phyloP scores from a whole-genome alignment of 2,888 invertebrate species.

The Heliconius aoede region DNA sequence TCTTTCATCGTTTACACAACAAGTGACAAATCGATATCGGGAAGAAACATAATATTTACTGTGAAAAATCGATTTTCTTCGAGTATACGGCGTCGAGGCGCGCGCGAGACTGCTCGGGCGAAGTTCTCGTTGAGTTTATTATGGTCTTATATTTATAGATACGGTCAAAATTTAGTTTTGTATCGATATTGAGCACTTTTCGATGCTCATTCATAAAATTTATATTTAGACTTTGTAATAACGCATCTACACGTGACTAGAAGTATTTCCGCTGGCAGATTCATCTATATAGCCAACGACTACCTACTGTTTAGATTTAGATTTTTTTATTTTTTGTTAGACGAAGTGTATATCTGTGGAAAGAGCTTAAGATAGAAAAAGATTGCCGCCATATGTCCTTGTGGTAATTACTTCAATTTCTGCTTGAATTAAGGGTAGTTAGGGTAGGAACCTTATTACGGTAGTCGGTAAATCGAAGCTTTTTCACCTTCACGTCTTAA shows the following conservation, averaged over 20 bases:
- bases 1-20: conserved; percentile 29
- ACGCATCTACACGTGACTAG: conserved; percentile 17
- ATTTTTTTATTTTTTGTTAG: background rate
- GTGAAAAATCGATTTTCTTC: conserved; percentile 39
- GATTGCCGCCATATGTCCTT: too few species aligned
- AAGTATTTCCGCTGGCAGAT: conserved; percentile 11
- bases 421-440: background rate
- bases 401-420: background rate
- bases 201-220: conserved; percentile 43
- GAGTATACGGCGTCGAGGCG: conserved; percentile 62
- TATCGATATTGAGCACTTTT: conserved; percentile 44
- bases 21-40: conserved; percentile 34
- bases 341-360: background rate
- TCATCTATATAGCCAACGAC: background rate
- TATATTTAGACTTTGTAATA: conserved; percentile 35
- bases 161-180: conserved; percentile 53
- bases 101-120: conserved; percentile 63
- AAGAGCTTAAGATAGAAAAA: background rate
- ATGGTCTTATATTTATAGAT: conserved; percentile 73
- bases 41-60: conserved; percentile 42
- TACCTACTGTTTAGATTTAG: background rate
- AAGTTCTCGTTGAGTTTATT: conserved; percentile 54
- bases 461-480: background rate
- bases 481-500: background rate
- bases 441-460: too few species aligned